phyloP scores from a whole-genome alignment of 2,797 vertebrate genomes.

The Hippopotamyrus pictus region DNA sequence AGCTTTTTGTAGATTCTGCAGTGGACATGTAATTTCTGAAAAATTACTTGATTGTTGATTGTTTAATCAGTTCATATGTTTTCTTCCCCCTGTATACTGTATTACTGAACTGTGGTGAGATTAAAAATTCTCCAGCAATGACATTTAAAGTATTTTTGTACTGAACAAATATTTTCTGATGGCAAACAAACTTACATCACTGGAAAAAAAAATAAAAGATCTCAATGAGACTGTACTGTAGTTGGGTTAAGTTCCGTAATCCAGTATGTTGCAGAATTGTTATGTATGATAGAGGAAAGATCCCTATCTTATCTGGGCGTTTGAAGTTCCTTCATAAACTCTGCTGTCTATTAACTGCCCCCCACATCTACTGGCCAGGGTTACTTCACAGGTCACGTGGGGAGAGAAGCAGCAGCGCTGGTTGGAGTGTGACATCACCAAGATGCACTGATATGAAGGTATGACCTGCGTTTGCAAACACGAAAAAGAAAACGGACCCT shows the following conservation, averaged over 20 bases:
- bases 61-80: not conserved
- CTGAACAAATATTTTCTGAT: not conserved
- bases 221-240: not conserved
- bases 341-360: not conserved
- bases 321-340: not conserved
- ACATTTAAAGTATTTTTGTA: constrained; percentile 8
- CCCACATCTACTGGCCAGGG: not conserved
- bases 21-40: not conserved
- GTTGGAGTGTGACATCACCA: not conserved
- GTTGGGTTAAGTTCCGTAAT: not conserved
- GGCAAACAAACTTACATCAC: not conserved
- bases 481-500: not conserved
- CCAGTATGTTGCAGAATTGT: not conserved
- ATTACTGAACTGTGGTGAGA: not conserved
- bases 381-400: not conserved
- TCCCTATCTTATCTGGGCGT: not conserved
- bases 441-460: not conserved
- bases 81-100: not conserved
- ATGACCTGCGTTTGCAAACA: not conserved
- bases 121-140: not conserved
- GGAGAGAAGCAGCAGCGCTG: not conserved
- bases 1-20: not conserved
- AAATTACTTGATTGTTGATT: not conserved
- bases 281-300: not conserved
- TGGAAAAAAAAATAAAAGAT: not conserved